A percentile compares a stretch with the other conserved stretches of the same genome.
Evolutionary conservation across 2,113 vertebrate genomes (phyloP).

Genomic region (Odontesthes bonariensis): DNA sequence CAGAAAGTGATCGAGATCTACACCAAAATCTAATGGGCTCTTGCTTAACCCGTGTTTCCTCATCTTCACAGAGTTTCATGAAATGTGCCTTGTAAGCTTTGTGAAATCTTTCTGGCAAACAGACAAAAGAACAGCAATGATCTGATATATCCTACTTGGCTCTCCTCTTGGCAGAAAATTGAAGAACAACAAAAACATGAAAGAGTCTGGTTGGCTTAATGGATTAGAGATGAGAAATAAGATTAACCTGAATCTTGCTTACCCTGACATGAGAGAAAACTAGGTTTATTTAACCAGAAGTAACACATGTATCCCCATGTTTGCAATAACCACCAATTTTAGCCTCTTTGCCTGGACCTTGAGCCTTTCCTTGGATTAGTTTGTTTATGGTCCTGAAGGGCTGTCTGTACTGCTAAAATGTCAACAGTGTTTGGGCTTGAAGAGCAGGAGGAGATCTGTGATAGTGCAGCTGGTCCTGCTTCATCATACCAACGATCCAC

Average conservation of each 20-base stretch:
- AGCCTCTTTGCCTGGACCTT: slow-evolving; percentile 41
- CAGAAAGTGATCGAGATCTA: background rate
- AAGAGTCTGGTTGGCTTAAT: slow-evolving; percentile 45
- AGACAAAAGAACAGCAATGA: background rate
- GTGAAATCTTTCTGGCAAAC: slow-evolving; percentile 4
- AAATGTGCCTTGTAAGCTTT: background rate
- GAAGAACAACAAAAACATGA: slow-evolving; percentile 13
- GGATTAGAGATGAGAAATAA: slow-evolving; percentile 41
- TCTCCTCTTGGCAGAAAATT: background rate
- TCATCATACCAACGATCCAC: slow-evolving; percentile 42
- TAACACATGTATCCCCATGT: slow-evolving; percentile 36
- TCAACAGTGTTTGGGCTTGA: slow-evolving; percentile 2
- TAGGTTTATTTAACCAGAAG: slow-evolving; percentile 27
- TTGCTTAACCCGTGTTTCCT: background rate
- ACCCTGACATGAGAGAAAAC: slow-evolving; percentile 42
- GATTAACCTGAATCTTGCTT: slow-evolving; percentile 32
- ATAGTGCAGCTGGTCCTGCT: slow-evolving; percentile 32
- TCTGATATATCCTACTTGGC: background rate
- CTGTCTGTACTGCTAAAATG: background rate
- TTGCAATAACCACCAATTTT: slow-evolving; percentile 34
- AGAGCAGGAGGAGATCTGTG: slow-evolving; percentile 22
- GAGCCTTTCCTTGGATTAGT: background rate
- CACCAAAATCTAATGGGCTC: background rate
- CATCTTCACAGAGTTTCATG: background rate
- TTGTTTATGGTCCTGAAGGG: slow-evolving; percentile 39